Base-by-base conservation (phyloP, 2,797 vertebrate species). In the Sternotherus odoratus region DNA sequence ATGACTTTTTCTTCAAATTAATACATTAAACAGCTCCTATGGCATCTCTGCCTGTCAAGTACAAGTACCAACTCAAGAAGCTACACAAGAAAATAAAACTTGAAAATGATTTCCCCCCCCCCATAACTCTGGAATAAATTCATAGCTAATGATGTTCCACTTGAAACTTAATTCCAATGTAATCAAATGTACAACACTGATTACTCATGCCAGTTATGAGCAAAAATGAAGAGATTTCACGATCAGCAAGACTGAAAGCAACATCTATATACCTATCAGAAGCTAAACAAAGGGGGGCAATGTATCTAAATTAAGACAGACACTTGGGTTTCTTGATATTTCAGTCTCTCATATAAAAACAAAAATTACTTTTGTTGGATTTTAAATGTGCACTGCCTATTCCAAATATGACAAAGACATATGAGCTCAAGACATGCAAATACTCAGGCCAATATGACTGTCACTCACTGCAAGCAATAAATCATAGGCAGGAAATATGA, bases 81-180 rank as follows among this genome's bases (percentile, higher is more conserved):
- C 87, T 51, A 33, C 60, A 53, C 28, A 80, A 81, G 84, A 80
- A 94, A 95, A 92, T 88, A 82, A 79, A 91, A 87, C 95, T 93
- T 94, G 75, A 83, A 92, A 74, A 89, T 69, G 0, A 2, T 48
- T 82, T 19, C 16, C 72, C 90, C 87, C 57, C 16, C 72, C 90
- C 87, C 57, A 23, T 85, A 89, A 95, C 92, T 91, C 78, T 57
- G 75, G 69, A 93, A 94, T 93, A 87, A 94, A 93, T 88, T 91
- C 51, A 0, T 3, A 92, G 85, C 63, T 93, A 94, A 95, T 91
- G 78, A 69, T 83, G 87, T 72, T 95, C 83, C 75, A 79, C 89
- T 94, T 17, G 51, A 90, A 94, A 92, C 79, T 93, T 88, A 92
- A 95, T 93, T 94, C 87, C 82, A 63, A 57, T 63, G 77, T 72